Evolutionary conservation across 2,888 invertebrate species (phyloP).

Genomic region (Spodoptera exigua): DNA sequence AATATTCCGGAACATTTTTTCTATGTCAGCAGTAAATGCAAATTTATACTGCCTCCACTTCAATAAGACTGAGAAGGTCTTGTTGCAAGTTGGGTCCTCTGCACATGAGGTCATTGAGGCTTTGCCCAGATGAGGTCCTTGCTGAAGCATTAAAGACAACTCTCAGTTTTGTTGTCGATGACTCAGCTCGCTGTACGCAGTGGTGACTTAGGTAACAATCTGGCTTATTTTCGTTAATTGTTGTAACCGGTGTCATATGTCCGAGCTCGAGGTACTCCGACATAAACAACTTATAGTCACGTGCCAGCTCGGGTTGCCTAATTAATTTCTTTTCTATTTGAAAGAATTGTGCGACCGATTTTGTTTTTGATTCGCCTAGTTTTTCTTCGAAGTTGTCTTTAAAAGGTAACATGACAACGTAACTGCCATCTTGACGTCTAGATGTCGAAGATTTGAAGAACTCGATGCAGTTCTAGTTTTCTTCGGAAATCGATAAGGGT

Average conservation of each 20-base stretch:
- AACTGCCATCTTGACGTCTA: constrained; percentile 1
- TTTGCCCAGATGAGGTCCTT: constrained; percentile 18
- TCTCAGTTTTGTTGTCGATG: constrained; percentile 28
- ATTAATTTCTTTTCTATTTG: too few relatives aligned
- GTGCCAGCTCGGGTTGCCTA: too few relatives aligned
- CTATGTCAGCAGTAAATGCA: constrained; percentile 21
- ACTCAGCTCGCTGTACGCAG: constrained; percentile 13
- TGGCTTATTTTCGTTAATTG: neutral
- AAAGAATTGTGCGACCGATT: too few relatives aligned
- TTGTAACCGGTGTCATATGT: constrained; percentile 9
- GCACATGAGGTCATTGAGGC: constrained; percentile 23
- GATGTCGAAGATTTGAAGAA: neutral
- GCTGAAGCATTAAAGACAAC: constrained; percentile 42
- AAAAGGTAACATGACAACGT: constrained; percentile 10
- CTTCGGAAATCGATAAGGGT: constrained; percentile 3
- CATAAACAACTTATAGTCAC: constrained; percentile 15
- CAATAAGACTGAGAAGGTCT: constrained; percentile 32
- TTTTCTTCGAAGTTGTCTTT: constrained; percentile 9
- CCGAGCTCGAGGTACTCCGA: constrained; percentile 17
- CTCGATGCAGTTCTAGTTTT: constrained; percentile 2
- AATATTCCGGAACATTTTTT: constrained; percentile 15
- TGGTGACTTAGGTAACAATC: constrained; percentile 12
- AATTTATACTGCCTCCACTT: constrained; percentile 22
- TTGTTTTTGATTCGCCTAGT: too few relatives aligned
- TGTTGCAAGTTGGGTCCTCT: constrained; percentile 19